These are phyloP conservation scores for Coenonympha glycerion DNA, from an alignment of 2,888 invertebrate species.

Conservation along the genomic window DNA sequence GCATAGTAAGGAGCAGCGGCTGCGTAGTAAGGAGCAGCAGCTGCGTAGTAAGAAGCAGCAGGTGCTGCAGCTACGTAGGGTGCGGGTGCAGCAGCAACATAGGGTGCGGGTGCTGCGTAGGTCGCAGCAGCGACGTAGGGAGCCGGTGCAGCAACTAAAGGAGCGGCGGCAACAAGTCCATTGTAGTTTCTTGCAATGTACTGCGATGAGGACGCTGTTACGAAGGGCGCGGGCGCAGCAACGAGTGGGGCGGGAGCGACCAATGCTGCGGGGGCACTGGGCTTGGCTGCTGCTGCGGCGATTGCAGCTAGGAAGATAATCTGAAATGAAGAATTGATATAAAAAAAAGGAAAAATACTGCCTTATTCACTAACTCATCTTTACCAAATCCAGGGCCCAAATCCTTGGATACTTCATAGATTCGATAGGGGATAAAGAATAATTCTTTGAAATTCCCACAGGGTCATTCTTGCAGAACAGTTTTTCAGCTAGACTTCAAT, in stretches of 20 bases:
- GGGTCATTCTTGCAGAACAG: too few species aligned
- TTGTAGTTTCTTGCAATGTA: constrained; percentile 79
- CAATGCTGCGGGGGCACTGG: constrained; percentile 50
- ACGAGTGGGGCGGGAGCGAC: constrained; percentile 45
- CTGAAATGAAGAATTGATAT: constrained; percentile 39
- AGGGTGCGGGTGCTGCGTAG: constrained; percentile 37
- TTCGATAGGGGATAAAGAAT: too few species aligned
- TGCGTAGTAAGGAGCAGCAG: constrained; percentile 25
- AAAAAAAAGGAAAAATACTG: too few species aligned
- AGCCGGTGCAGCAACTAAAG: constrained; percentile 60
- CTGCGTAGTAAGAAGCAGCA: constrained; percentile 32
- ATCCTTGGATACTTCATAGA: too few species aligned
- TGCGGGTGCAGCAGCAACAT: constrained; percentile 41
- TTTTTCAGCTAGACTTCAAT: too few species aligned
- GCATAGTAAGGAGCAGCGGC: constrained; percentile 42
- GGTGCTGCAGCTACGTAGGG: constrained; percentile 37
- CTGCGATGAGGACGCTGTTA: constrained; percentile 81
- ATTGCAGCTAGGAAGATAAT: constrained; percentile 53
- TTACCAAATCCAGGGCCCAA: too few species aligned
- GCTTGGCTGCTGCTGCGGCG: constrained; percentile 52
- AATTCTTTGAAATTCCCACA: too few species aligned
- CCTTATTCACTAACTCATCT: too few species aligned
- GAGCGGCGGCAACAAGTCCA: constrained; percentile 62
- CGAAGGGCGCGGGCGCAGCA: constrained; percentile 70
- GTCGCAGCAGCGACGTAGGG: constrained; percentile 52